phyloP scores from a whole-genome alignment of 2,113 vertebrate species.

The Oostethus manadensis region DNA sequence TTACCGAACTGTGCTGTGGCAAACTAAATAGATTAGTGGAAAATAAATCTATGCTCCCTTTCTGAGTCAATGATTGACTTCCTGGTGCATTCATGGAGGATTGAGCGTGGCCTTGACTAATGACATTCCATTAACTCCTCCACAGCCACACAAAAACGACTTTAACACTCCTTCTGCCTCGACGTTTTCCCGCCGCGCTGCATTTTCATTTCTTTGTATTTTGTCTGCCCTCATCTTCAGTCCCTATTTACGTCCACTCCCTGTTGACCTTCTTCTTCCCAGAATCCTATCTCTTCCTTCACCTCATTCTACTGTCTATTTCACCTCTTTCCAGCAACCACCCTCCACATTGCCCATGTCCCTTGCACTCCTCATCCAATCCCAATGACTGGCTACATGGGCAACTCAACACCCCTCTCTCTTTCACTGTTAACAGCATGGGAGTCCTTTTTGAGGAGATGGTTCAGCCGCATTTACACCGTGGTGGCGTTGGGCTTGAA shows the following conservation, averaged over 20 bases:
- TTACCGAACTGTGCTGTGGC: not conserved
- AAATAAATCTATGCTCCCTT: conserved; percentile 4
- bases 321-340: conserved; percentile 1
- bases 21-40: not conserved
- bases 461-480: conserved; percentile 33
- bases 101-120: conserved; percentile 35
- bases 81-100: conserved; percentile 37
- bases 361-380: conserved; percentile 10
- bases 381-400: conserved; percentile 7
- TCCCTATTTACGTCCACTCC: conserved; percentile 4
- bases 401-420: conserved; percentile 1
- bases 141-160: conserved; percentile 25
- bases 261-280: conserved; percentile 12
- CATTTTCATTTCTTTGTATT: conserved; percentile 15
- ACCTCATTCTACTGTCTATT: conserved; percentile 13
- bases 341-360: conserved; percentile 10
- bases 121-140: conserved; percentile 30
- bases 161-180: conserved; percentile 15
- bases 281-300: conserved; percentile 9
- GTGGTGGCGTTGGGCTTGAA: conserved; percentile 28
- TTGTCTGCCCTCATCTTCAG: conserved; percentile 13
- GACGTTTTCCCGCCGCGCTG: conserved; percentile 13
- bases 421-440: conserved; percentile 2
- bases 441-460: conserved; percentile 8
- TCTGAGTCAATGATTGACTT: conserved; percentile 26